A percentile compares a stretch with the other conserved stretches of the same genome.
Conservation (phyloP, 2,888 invertebrate genomes). For the Chymomyza fuscimana region DNA sequence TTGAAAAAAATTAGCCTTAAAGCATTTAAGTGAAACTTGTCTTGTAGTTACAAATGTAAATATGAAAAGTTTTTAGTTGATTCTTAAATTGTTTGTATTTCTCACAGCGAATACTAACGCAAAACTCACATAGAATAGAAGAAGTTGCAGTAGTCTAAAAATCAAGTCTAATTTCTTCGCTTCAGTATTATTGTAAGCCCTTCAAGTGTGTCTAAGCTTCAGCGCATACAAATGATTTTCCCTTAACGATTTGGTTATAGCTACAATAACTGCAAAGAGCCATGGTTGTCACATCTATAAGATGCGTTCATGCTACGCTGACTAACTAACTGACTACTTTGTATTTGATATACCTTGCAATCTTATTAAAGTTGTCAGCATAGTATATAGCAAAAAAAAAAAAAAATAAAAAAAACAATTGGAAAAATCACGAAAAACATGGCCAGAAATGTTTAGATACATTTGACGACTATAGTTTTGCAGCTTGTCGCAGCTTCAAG, state of each 20-base stretch:
- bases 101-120: no score
- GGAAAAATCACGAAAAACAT: slow-evolving; percentile 23
- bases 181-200: no score
- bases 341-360: slow-evolving; percentile 45
- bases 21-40: no score
- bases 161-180: no score
- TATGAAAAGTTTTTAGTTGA: no score
- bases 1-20: no score
- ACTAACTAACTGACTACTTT: slow-evolving; percentile 47
- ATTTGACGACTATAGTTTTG: not conserved
- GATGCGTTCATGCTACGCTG: slow-evolving; percentile 36
- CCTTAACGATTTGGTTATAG: no score
- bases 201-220: not conserved
- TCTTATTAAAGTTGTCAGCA: slow-evolving; percentile 57
- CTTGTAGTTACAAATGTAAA: no score
- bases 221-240: not conserved
- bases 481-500: slow-evolving; percentile 47
- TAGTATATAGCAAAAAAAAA: slow-evolving; percentile 13
- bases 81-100: no score
- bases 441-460: not conserved
- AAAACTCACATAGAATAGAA: no score
- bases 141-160: no score
- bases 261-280: no score
- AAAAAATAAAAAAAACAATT: slow-evolving; percentile 25
- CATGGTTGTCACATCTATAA: not conserved